Evolutionary conservation across 2,113 vertebrate species (phyloP), one percentile per base, ranked within the genome.

Genomic region (Crypturellus undulatus): DNA sequence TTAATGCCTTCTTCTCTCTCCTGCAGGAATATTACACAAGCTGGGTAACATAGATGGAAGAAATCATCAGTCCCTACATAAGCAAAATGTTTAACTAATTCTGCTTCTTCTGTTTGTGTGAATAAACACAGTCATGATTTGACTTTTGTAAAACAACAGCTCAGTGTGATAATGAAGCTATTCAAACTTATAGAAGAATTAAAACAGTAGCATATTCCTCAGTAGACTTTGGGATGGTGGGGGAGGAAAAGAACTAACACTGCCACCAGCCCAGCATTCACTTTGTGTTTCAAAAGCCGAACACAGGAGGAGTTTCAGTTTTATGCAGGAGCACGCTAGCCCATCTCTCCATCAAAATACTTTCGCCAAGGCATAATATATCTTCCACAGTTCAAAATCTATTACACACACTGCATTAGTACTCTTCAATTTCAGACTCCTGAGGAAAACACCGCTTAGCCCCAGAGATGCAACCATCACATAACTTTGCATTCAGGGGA

Each of bases 191-290:
- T 25, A 24, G n/a, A 87, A 79, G 52, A 90, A 84, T 80, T 93
- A 71, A 86, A 92, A 78, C 18, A 77, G 32, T 21, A 89, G 65
- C 3, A 60, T 32, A 59, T 26, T 75, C 28, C 65, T 79, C 47
- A 77, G 19, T 17, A 73, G 34, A n/a, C 32, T 81, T 51, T 45
- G 24, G 34, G 16, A 69, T 54, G 16, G 43, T 38, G 32, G 89
- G 62, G 45, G 12, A 85, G 15, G 43, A 70, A 92, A 71, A 64
- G 54, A 58, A 52, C 56, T 32, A 77, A 38, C n/a, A 40, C 75
- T 69, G 87, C 91, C 76, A 87, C 78, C 73, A 79, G 63, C 30
- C 87, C 30, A 36, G 54, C 71, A 68, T 90, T 90, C 89, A 76
- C 26, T 34, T 0, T 1, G 22, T 80, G 47, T 56, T 90, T 42